phyloP scores from a whole-genome alignment of 2,113 vertebrate genomes.

The Oreochromis niloticus region DNA sequence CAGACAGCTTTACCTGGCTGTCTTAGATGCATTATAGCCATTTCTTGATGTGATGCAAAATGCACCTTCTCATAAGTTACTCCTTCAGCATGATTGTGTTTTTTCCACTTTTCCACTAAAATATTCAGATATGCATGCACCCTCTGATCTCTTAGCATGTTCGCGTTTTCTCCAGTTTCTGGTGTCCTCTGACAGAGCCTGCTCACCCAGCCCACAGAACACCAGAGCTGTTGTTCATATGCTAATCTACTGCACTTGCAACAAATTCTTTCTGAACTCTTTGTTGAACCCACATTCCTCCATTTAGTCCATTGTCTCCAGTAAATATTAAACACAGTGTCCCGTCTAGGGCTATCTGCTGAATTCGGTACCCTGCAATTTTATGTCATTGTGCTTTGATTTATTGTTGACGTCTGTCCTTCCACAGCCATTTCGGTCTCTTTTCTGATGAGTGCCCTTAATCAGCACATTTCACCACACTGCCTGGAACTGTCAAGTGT shows the following conservation, averaged over 20 bases:
- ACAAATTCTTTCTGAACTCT: neutral
- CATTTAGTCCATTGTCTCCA: neutral
- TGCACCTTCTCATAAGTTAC: neutral
- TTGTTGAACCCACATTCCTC: neutral
- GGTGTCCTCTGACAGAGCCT: neutral
- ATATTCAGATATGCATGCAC: neutral
- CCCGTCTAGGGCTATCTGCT: neutral
- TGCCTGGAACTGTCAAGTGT: slow-evolving; percentile 6
- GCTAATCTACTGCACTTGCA: neutral
- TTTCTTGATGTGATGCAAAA: neutral
- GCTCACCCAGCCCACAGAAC: neutral
- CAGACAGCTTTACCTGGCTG: neutral
- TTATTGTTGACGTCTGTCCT: slow-evolving; percentile 43
- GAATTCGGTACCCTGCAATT: slow-evolving; percentile 2
- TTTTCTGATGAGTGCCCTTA: slow-evolving; percentile 37
- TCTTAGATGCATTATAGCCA: neutral
- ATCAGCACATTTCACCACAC: slow-evolving; percentile 45
- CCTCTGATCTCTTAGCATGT: neutral
- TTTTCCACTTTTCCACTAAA: neutral
- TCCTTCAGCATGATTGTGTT: neutral
- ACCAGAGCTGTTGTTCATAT: neutral
- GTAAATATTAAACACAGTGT: neutral
- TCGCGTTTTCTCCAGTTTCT: neutral
- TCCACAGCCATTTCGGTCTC: slow-evolving; percentile 37
- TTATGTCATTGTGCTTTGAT: slow-evolving; percentile 18